Conservation (phyloP, 64 coral and sea anemone genomes). For the Hydrozoanthus tunicans region DNA sequence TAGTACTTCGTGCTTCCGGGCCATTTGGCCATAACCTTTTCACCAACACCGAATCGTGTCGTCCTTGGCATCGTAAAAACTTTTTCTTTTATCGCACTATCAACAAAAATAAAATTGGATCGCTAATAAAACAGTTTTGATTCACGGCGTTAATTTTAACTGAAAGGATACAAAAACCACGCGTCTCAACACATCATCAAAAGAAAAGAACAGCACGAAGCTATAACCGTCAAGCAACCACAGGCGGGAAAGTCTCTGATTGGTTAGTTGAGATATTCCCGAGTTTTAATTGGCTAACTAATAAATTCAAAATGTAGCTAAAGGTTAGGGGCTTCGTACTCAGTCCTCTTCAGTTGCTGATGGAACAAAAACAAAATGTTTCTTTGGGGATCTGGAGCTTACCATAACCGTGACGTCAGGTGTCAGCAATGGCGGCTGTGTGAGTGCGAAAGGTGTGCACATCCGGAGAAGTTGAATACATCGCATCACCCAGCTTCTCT, state of each 20-base stretch:
- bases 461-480: conserved; percentile 60
- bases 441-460: conserved; percentile 63
- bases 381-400: neutral
- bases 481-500: conserved; percentile 36
- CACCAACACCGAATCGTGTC: neutral
- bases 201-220: conserved; percentile 28
- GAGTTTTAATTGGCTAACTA: conserved; percentile 28
- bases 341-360: neutral
- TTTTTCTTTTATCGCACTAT: neutral
- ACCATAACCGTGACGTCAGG: conserved; percentile 25
- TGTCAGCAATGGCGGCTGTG: conserved; percentile 65
- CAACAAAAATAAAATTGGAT: neutral
- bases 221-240: conserved; percentile 32
- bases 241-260: conserved; percentile 43
- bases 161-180: neutral
- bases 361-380: neutral
- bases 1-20: conserved; percentile 51
- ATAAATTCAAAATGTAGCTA: neutral
- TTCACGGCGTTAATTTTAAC: conserved; percentile 3
- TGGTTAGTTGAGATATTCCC: neutral
- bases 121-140: neutral
- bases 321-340: neutral
- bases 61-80: neutral
- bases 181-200: conserved; percentile 28
- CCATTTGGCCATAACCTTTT: conserved; percentile 55